Evolutionary conservation across 1,140 invertebrate species (phyloP), one percentile per base, ranked within the genome.

Genomic region (Orius insidiosus): DNA sequence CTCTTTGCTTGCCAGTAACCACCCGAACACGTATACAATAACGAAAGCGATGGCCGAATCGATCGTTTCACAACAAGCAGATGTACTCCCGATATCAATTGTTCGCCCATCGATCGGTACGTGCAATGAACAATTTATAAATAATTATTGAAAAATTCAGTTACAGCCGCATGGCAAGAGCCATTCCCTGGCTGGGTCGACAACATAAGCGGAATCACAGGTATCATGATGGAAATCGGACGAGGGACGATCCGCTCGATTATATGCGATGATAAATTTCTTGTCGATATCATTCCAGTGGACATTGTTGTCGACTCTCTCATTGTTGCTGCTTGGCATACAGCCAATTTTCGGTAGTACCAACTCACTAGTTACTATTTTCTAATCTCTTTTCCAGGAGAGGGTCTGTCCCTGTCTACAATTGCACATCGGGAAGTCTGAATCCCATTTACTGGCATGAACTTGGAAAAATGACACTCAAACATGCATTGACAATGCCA

Each of bases 151-250:
- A n/a, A n/a, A n/a, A 24, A 4, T 52, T 38, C 36, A 56, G 77
- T 87, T 1, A 81, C 80, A 3, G 79, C 76, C 0, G 76, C 82
- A 0, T 71, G 72, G 56, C 70, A 71, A 49, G 81, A 87, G 58
- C 83, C 83, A 0, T 78, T 71, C 58, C 78, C 80, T 0, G 88
- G 90, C 1, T 98, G 93, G 93, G 83, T 94, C 40, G 93, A 98
- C 60, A 96, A 94, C 56, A 70, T 87, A n/a, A 87, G 83, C 60
- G 92, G 90, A 34, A 72, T 80, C n/a, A 79, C 68, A 70, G 84
- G 75, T 13, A 75, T 85, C 19, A 74, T 86, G 59, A 81, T 82
- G 73, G 81, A 86, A 61, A 80, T 85, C 49, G 79, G 82, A 8
- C 76, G 85, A 56, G 90, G 89, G 1, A 78, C 86, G 0, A 75